Conservation (phyloP, 2,888 invertebrate species). For the Leptogaster cylindrica region DNA sequence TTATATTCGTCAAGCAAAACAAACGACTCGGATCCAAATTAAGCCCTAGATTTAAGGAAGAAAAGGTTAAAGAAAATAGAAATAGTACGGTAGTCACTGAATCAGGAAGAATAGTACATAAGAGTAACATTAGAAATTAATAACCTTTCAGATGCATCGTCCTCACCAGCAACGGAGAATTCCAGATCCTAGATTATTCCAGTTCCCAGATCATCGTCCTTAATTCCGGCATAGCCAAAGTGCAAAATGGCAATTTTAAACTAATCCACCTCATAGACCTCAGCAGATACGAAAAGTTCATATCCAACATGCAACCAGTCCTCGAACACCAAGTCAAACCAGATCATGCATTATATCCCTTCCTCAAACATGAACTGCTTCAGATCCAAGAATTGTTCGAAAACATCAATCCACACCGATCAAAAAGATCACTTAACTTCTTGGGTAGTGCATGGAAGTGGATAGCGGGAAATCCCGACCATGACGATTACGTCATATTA, state of each 20-base stretch:
- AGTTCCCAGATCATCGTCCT: conserved; percentile 11
- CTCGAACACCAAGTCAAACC: conserved; percentile 1
- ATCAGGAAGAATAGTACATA: conserved; percentile 4
- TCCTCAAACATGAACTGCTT: conserved; percentile 13
- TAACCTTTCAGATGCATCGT: conserved; percentile 6
- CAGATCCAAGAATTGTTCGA: conserved; percentile 9
- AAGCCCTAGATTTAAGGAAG: conserved; percentile 40
- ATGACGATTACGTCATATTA: no score
- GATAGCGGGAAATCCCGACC: conserved; percentile 31
- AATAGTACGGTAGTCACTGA: background rate
- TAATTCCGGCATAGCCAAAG: conserved; percentile 1
- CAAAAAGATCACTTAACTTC: conserved; percentile 11
- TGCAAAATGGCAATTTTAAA: conserved; percentile 22
- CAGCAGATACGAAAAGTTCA: background rate
- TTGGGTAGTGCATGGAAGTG: conserved; percentile 25
- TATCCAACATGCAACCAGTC: background rate
- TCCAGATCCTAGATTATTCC: conserved; percentile 17
- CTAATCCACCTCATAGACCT: no score
- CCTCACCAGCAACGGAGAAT: background rate
- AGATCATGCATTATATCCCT: conserved; percentile 3
- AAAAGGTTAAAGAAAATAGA: conserved; percentile 43
- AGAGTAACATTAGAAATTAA: conserved; percentile 18
- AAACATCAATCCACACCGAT: background rate
- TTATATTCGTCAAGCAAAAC: conserved; percentile 45
- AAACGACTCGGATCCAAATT: conserved; percentile 48